Conservation (phyloP, 2,888 invertebrate species). For the Apodemia duryi region DNA sequence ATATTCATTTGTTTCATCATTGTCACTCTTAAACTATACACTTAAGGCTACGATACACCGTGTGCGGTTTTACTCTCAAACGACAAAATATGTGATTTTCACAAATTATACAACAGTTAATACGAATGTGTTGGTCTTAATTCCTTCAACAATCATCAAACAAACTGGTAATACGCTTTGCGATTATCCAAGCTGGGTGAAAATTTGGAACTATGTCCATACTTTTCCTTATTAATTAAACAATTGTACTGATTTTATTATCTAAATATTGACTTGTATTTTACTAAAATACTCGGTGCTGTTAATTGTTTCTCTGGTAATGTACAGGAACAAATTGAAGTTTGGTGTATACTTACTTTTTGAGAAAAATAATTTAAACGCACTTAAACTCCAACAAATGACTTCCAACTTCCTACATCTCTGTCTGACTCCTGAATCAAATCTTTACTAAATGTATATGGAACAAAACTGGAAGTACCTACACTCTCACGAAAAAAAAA, state of each 20-base stretch:
- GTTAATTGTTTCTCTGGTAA: not conserved
- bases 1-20: conserved; percentile 66
- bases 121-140: conserved; percentile 8
- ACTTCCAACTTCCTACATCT: too few species aligned
- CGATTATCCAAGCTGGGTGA: conserved; percentile 7
- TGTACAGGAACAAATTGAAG: too few species aligned
- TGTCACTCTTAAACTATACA: conserved; percentile 54
- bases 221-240: not conserved
- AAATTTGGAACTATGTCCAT: not conserved
- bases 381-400: too few species aligned
- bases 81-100: conserved; percentile 15
- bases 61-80: conserved; percentile 37
- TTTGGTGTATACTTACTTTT: too few species aligned
- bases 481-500: too few species aligned
- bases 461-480: too few species aligned
- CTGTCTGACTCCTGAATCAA: too few species aligned
- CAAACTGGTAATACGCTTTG: conserved; percentile 9
- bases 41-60: conserved; percentile 54
- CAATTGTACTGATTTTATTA: not conserved
- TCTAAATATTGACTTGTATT: not conserved
- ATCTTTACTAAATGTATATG: too few species aligned
- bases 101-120: conserved; percentile 14
- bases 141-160: not conserved
- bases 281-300: too few species aligned
- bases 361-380: too few species aligned